phyloP scores from a whole-genome alignment of 2,113 vertebrate species.

The Candoia aspera region DNA sequence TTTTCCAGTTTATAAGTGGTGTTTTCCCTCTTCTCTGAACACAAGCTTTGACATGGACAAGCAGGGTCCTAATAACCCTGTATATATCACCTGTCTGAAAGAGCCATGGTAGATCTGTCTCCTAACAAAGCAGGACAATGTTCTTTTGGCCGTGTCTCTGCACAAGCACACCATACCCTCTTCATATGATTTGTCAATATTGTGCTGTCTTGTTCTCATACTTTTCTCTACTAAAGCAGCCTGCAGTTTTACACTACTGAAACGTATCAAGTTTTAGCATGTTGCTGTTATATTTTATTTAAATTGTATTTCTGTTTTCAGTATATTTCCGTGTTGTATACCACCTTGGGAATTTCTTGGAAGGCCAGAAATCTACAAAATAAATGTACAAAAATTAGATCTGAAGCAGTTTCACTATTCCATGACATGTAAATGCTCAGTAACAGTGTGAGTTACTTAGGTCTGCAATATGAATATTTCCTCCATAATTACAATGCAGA shows the following conservation, averaged over 20 bases:
- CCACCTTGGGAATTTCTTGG: background rate
- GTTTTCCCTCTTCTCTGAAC: too few relatives aligned
- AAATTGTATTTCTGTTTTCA: background rate
- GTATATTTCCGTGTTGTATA: background rate
- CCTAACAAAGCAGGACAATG: background rate
- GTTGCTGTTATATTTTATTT: background rate
- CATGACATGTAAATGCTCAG: background rate
- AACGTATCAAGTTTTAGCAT: background rate
- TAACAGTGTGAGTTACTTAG: background rate
- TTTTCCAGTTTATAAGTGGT: too few relatives aligned
- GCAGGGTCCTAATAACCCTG: too few relatives aligned
- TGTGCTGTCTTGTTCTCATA: background rate
- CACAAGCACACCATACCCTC: background rate
- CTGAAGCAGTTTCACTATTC: background rate
- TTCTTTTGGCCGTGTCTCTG: background rate
- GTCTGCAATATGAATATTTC: conserved; percentile 39
- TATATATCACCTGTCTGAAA: too few relatives aligned
- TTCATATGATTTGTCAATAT: background rate
- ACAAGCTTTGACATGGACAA: too few relatives aligned
- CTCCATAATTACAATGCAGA: background rate
- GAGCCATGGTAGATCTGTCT: too few relatives aligned
- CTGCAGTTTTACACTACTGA: background rate
- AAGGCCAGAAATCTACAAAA: background rate
- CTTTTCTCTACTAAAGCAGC: background rate
- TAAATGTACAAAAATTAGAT: background rate